These are phyloP conservation scores for Scomber japonicus DNA, from an alignment of 2,113 vertebrate species.

Conservation along the genomic window DNA sequence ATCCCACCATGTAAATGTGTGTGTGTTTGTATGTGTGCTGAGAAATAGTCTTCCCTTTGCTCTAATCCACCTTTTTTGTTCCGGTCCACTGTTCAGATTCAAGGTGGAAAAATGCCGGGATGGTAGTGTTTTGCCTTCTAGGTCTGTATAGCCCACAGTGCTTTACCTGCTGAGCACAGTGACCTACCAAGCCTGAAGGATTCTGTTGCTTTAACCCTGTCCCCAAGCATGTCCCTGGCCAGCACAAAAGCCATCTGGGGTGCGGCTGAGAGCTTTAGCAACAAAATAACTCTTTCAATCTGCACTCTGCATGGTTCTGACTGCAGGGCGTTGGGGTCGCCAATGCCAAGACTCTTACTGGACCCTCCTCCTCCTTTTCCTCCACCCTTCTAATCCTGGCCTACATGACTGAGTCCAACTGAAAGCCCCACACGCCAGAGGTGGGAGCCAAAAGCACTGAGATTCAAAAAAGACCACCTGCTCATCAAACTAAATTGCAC, in stretches of 20 bases:
- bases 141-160: slow-evolving; percentile 41
- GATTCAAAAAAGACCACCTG: slow-evolving; percentile 82
- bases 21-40: slow-evolving; percentile 26
- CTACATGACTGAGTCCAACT: slow-evolving; percentile 80
- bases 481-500: slow-evolving; percentile 83
- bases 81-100: slow-evolving; percentile 40
- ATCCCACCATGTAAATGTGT: slow-evolving; percentile 24
- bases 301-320: slow-evolving; percentile 74
- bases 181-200: slow-evolving; percentile 61
- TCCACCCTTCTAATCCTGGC: slow-evolving; percentile 72
- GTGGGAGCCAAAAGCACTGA: slow-evolving; percentile 74
- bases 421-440: slow-evolving; percentile 76
- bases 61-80: slow-evolving; percentile 58
- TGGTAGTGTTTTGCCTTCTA: slow-evolving; percentile 43
- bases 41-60: slow-evolving; percentile 33
- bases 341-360: slow-evolving; percentile 57
- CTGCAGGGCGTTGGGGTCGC: slow-evolving; percentile 64
- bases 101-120: slow-evolving; percentile 61
- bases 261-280: slow-evolving; percentile 67
- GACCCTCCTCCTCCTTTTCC: slow-evolving; percentile 58
- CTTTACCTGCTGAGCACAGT: slow-evolving; percentile 73
- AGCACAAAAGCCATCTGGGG: slow-evolving; percentile 80
- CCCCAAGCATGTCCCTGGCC: slow-evolving; percentile 58
- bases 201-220: slow-evolving; percentile 58
- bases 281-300: slow-evolving; percentile 81